Conservation (phyloP, 2,113 vertebrate genomes). For the Catharus minimus region DNA sequence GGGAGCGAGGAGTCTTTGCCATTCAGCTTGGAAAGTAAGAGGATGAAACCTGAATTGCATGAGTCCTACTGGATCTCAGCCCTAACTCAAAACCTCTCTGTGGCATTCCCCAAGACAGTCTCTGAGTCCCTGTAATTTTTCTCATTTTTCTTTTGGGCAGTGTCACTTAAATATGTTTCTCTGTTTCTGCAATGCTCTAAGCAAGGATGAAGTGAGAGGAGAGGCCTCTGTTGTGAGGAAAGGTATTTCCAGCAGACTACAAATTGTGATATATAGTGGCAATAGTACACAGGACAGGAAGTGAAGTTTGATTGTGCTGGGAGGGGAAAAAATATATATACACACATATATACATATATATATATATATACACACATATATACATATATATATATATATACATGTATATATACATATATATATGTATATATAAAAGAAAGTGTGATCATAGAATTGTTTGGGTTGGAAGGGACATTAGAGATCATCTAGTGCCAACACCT, state of each 20-base stretch:
- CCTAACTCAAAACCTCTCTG: background rate
- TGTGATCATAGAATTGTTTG: background rate
- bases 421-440: background rate
- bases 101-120: background rate
- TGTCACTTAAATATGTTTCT: constrained; percentile 20
- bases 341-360: background rate
- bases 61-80: background rate
- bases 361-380: background rate
- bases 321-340: background rate
- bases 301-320: background rate
- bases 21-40: constrained; percentile 95
- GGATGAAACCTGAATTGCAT: background rate
- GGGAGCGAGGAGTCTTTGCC: constrained; percentile 81
- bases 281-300: background rate
- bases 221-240: constrained; percentile 21
- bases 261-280: background rate
- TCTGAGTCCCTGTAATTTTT: background rate
- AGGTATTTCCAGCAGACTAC: background rate
- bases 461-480: background rate
- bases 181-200: constrained; percentile 36
- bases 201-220: constrained; percentile 5
- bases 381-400: too few species aligned
- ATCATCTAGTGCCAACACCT: background rate
- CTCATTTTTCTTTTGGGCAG: constrained; percentile 1
- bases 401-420: too few species aligned